Evolutionary conservation across 2,888 invertebrate species (phyloP), one percentile per base, ranked within the genome.

Genomic region (Horisme vitalbata): DNA sequence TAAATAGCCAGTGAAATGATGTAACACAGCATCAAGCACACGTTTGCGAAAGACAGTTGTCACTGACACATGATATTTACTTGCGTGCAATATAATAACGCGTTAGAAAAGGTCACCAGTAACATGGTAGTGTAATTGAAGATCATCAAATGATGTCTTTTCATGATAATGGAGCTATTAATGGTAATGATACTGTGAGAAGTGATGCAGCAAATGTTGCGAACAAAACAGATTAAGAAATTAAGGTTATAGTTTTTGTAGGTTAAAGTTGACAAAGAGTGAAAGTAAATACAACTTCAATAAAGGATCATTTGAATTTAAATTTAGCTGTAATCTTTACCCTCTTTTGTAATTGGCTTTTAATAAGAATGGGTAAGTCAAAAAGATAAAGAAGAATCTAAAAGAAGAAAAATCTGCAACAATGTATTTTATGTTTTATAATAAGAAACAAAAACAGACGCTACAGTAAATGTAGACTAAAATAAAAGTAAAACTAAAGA

Each of bases 21-120:
- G 74, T 79, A 81, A 83, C 59, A n/a, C n/a, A n/a, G n/a, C n/a
- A n/a, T 57, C 62, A 58, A 50, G 23, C 50, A 54, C 45, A 47
- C 34, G 45, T 59, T 82, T 80, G 67, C 76, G 71, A 79, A 83
- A 83, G 64, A 58, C 60, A 72, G 68, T 75, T 77, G 79, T 81
- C 79, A 77, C 71, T 77, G 57, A 56, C 62, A 55, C 56, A 52
- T 60, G 65, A 75, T 72, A 77, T 80, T 76, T 72, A 68, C 66
- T 68, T 72, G 68, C 66, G 63, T 77, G 74, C 58, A 61, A 67
- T 62, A 68, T 79, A 81, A 79, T 78, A 68, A 71, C 61, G 58
- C 48, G 60, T 69, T 72, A 66, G 66, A 76, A 71, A 77, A 86
- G 79, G 80, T 79, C 71, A 66, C 48, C 46, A 45, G 66, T 61